Percentiles rank a stretch among this genome's conserved stretches.
Conservation (phyloP, 2,113 vertebrate species). For the Callipepla squamata region DNA sequence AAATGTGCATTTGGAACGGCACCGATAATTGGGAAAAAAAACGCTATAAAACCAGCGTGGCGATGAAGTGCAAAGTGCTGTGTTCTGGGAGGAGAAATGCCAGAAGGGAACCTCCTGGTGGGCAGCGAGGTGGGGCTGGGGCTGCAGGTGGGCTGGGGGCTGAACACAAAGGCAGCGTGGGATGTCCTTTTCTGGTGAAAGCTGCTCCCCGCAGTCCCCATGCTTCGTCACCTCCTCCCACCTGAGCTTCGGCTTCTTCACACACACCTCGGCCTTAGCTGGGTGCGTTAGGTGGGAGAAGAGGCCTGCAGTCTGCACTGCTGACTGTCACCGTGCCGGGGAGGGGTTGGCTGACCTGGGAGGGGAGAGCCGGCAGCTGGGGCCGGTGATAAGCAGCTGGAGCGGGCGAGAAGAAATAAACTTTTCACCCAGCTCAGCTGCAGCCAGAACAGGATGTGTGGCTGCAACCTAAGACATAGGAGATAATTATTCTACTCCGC, state of each 20-base stretch:
- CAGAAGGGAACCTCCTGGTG: not conserved
- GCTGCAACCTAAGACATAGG: conserved; percentile 67
- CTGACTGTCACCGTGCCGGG: not conserved
- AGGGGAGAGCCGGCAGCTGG: conserved; percentile 62
- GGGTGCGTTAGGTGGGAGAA: not conserved
- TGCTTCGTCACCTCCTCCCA: not conserved
- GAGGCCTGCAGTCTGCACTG: not conserved
- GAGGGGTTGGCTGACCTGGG: conserved; percentile 19
- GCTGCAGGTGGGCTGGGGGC: not conserved
- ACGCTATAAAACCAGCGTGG: not conserved
- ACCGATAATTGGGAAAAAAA: not conserved
- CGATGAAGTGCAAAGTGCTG: not conserved
- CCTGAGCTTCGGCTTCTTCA: not conserved
- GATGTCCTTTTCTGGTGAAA: not conserved
- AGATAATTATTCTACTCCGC: conserved; percentile 69
- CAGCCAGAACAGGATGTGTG: conserved; percentile 70
- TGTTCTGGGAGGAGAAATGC: not conserved
- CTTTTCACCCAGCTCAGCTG: conserved; percentile 73
- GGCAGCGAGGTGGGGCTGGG: not conserved
- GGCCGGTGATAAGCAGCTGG: conserved; percentile 65
- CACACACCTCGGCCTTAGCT: not conserved
- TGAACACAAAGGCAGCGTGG: not conserved
- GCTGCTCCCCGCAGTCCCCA: fast-evolving
- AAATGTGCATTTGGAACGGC: not conserved
- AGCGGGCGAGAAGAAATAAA: conserved; percentile 70